Evolutionary conservation across 2,888 invertebrate genomes (phyloP).

Genomic region (Leptinotarsa haldemani): DNA sequence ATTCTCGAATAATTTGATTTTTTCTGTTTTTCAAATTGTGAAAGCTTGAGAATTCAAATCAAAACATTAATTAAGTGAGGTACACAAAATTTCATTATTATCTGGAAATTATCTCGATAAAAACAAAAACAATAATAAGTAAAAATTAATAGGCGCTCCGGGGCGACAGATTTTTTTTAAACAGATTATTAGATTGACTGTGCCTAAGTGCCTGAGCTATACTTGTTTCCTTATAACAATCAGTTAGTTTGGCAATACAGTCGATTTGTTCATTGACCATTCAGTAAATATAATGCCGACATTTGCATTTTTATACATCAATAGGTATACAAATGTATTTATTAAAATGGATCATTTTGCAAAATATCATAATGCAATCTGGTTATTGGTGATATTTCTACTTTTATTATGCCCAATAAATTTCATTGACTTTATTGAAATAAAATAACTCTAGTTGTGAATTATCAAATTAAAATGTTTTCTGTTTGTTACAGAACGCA

Average conservation of each 20-base stretch:
- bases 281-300: too few relatives aligned
- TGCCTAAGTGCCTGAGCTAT: too few relatives aligned
- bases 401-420: not conserved
- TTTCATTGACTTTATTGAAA: not conserved
- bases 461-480: conserved; percentile 35
- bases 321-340: not conserved
- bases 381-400: not conserved
- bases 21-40: too few relatives aligned
- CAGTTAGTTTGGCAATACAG: too few relatives aligned
- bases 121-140: too few relatives aligned
- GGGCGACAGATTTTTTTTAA: too few relatives aligned
- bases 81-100: not conserved
- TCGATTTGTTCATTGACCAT: not conserved
- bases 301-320: too few relatives aligned
- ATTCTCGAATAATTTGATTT: too few relatives aligned
- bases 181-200: too few relatives aligned
- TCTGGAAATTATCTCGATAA: not conserved
- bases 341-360: not conserved
- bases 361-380: not conserved
- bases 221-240: too few relatives aligned
- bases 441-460: not conserved
- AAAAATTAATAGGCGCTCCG: too few relatives aligned
- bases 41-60: too few relatives aligned
- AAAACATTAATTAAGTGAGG: not conserved
- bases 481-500: conserved; percentile 83